Evolutionary conservation across 2,113 vertebrate genomes (phyloP).

Genomic region (Microcebus griseorufus): DNA sequence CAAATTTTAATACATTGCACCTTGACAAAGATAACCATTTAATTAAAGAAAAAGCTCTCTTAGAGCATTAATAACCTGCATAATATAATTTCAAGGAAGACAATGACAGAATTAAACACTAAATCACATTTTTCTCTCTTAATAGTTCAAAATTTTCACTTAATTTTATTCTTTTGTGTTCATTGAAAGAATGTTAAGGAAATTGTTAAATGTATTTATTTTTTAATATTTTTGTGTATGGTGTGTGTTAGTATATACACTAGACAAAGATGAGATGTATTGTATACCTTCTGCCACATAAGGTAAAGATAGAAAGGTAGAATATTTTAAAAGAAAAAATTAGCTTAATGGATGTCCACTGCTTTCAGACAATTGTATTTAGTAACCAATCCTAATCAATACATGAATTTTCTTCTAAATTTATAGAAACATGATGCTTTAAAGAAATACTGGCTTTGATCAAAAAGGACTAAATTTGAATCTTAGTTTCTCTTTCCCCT

Average conservation of each 20-base stretch:
- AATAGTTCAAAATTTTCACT: background rate
- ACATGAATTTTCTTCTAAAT: background rate
- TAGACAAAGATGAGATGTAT: background rate
- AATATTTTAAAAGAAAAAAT: background rate
- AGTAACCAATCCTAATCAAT: background rate
- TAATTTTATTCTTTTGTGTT: background rate
- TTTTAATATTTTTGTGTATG: background rate
- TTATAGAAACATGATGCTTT: background rate
- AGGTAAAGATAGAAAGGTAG: background rate
- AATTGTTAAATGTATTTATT: background rate
- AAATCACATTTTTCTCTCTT: background rate
- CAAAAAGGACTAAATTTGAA: background rate
- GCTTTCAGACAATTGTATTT: background rate
- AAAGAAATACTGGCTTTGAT: background rate
- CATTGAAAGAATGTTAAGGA: background rate
- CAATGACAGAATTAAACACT: background rate
- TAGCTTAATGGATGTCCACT: background rate
- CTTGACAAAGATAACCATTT: background rate
- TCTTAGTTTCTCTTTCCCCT: background rate
- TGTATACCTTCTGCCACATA: background rate
- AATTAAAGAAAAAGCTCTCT: background rate
- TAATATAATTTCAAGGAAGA: background rate
- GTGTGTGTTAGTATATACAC: background rate
- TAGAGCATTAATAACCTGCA: background rate
- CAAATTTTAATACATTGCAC: background rate